These are phyloP conservation scores for Lophochroa leadbeateri DNA, from an alignment of 2,113 vertebrate species.

Conservation along the genomic window DNA sequence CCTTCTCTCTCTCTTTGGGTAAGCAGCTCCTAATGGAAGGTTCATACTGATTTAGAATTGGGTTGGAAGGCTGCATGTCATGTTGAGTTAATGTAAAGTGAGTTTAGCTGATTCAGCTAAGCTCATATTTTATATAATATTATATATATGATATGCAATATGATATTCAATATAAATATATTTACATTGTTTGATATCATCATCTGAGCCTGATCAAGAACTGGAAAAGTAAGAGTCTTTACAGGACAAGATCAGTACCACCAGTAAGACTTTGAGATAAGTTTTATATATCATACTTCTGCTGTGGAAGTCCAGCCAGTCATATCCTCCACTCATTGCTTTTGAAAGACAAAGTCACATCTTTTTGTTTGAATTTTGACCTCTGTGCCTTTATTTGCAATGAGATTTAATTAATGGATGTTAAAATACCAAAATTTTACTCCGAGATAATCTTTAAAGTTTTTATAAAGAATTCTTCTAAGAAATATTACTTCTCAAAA, in stretches of 20 bases:
- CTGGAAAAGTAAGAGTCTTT: neutral
- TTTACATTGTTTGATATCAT: neutral
- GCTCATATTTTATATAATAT: neutral
- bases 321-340: neutral
- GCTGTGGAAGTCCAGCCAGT: neutral
- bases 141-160: neutral
- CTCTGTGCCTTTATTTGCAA: neutral
- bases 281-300: neutral
- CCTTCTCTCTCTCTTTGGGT: conserved; percentile 12
- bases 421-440: neutral
- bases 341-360: neutral
- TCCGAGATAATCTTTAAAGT: neutral
- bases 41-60: conserved; percentile 46
- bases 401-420: neutral
- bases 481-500: neutral
- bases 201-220: neutral
- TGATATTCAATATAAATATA: neutral
- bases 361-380: neutral
- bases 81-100: conserved; percentile 14
- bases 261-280: neutral
- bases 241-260: neutral
- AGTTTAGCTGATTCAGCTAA: neutral
- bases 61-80: conserved; percentile 27
- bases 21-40: conserved; percentile 30
- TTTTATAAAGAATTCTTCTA: neutral